These are phyloP conservation scores for Barbus barbus DNA, from an alignment of 2,113 vertebrate genomes.

Conservation along the genomic window DNA sequence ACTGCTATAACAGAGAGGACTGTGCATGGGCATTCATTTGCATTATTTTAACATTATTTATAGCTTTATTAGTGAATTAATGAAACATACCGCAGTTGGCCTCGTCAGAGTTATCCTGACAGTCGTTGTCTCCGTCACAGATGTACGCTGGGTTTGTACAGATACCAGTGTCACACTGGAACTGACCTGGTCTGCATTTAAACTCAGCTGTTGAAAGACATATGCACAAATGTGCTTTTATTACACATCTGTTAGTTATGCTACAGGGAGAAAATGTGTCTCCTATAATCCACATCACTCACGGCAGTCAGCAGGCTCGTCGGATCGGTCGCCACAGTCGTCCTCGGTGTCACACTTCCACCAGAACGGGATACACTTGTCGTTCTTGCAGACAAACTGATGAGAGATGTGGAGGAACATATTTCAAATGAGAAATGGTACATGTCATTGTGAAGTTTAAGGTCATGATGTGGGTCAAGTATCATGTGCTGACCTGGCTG, in stretches of 20 bases:
- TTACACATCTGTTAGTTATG: neutral
- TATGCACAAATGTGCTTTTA: neutral
- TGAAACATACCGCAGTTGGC: constrained; percentile 87
- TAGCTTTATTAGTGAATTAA: no score
- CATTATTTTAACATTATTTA: neutral
- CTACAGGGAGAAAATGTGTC: neutral
- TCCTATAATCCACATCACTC: constrained; percentile 68
- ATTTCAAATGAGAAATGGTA: neutral
- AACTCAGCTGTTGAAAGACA: constrained; percentile 81
- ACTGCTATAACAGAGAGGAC: neutral
- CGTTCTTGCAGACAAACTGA: constrained; percentile 98
- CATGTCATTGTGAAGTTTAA: neutral
- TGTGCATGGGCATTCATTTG: neutral
- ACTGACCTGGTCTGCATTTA: constrained; percentile 95
- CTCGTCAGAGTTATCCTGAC: constrained; percentile 94
- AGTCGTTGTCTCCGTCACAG: constrained; percentile 97
- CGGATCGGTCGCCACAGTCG: constrained; percentile 92
- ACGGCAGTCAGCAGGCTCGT: constrained; percentile 93
- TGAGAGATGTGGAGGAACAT: neutral
- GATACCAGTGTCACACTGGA: constrained; percentile 95
- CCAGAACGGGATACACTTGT: constrained; percentile 99
- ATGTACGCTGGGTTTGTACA: constrained; percentile 99
- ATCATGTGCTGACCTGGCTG: constrained; percentile 82
- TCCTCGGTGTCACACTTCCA: constrained; percentile 99
- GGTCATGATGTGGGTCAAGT: neutral